Percentiles rank a stretch among this genome's conserved stretches.
Evolutionary conservation across 1,140 invertebrate genomes (phyloP).

Genomic region (Habropoda laboriosa): DNA sequence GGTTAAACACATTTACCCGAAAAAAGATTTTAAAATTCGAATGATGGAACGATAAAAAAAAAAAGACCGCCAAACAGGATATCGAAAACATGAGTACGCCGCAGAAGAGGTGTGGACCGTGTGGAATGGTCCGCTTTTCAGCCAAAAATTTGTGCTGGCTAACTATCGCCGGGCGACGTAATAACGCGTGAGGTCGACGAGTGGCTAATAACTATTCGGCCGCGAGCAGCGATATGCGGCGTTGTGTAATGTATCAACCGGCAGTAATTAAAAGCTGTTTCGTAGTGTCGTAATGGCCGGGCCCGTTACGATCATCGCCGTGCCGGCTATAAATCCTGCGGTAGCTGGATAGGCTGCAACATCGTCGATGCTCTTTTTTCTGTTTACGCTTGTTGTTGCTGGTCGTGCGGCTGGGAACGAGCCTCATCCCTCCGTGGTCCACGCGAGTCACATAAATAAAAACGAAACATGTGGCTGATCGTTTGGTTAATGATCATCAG

Average conservation of each 20-base stretch:
- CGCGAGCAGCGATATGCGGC: conserved; percentile 22
- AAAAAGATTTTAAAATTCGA: background rate
- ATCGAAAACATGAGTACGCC: background rate
- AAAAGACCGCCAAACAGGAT: background rate
- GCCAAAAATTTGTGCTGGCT: conserved; percentile 1
- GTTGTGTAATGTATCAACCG: conserved; percentile 63
- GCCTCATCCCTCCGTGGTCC: conserved; percentile 3
- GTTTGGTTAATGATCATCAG: conserved; percentile 58
- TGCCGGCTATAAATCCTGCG: conserved; percentile 54
- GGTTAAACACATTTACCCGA: no score
- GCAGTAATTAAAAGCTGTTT: conserved; percentile 67
- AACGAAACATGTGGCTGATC: conserved; percentile 38
- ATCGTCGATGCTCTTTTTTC: conserved; percentile 3
- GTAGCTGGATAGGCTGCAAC: conserved; percentile 39
- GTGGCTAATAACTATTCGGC: conserved; percentile 62
- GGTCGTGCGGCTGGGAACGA: conserved; percentile 13
- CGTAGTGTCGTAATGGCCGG: conserved; percentile 59
- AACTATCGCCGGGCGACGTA: conserved; percentile 32
- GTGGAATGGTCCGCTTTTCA: background rate
- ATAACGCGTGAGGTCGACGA: conserved; percentile 55
- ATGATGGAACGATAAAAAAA: background rate
- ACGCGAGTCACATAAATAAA: conserved; percentile 56
- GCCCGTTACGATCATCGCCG: conserved; percentile 59
- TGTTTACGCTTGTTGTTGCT: background rate
- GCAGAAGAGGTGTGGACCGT: background rate